Conservation (phyloP, 2,797 vertebrate species). For the Hylomyscus alleni region DNA sequence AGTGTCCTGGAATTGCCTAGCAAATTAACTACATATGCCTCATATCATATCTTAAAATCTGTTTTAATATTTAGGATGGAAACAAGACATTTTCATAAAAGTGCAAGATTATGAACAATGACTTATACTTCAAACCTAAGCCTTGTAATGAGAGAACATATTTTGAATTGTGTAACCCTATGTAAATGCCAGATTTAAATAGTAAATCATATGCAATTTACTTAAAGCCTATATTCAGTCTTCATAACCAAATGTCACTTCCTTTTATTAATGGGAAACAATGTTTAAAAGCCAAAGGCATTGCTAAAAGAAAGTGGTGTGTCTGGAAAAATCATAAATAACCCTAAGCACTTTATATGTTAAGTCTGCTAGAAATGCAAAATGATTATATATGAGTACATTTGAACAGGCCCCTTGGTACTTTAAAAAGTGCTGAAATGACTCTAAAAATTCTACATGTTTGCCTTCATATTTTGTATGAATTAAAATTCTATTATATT, state of each 20-base stretch:
- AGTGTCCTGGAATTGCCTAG: constrained; percentile 30
- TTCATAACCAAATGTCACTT: constrained; percentile 73
- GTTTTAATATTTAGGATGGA: constrained; percentile 53
- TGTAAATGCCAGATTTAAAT: constrained; percentile 77
- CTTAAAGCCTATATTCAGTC: constrained; percentile 70
- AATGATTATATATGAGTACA: constrained; percentile 58
- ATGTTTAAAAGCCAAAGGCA: constrained; percentile 75
- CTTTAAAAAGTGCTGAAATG: constrained; percentile 41
- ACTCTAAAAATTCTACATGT: not conserved
- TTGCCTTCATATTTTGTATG: not conserved
- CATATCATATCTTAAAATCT: constrained; percentile 56
- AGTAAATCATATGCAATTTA: constrained; percentile 73
- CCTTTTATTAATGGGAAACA: constrained; percentile 78
- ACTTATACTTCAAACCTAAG: constrained; percentile 67
- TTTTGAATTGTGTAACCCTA: constrained; percentile 71
- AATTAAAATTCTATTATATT: constrained; percentile 51
- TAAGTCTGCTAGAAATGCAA: constrained; percentile 65
- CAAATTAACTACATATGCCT: constrained; percentile 61
- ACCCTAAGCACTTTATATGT: constrained; percentile 50
- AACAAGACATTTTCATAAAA: constrained; percentile 65
- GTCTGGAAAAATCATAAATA: constrained; percentile 66
- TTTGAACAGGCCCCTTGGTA: constrained; percentile 23
- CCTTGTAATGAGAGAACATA: constrained; percentile 65
- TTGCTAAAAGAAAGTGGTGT: constrained; percentile 63
- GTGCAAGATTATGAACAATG: constrained; percentile 48